Evolutionary conservation across 1,140 invertebrate genomes (phyloP).

Genomic region (Euura saliciscinereae): DNA sequence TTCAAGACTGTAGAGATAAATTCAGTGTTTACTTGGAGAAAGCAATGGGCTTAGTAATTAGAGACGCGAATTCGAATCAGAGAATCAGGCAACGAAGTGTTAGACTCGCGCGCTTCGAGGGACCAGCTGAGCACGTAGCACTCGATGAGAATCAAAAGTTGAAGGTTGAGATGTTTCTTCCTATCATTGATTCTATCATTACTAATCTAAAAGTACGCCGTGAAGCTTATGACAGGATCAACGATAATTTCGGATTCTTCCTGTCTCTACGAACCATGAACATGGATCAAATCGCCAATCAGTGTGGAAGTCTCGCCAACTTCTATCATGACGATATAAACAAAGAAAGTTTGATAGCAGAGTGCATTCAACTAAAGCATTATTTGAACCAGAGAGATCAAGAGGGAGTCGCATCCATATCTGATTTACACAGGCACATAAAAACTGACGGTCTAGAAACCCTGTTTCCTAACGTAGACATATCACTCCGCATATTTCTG

Average conservation of each 20-base stretch:
- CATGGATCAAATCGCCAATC: neutral
- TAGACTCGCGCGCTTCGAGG: neutral
- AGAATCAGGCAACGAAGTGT: slow-evolving; percentile 1
- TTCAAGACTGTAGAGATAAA: slow-evolving; percentile 1
- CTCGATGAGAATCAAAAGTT: neutral
- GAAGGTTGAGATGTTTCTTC: neutral
- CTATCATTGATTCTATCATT: slow-evolving; percentile 3
- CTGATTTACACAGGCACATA: neutral
- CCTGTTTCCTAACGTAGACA: neutral
- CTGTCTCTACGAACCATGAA: neutral
- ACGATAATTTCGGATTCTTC: slow-evolving; percentile 3
- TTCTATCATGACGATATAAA: neutral
- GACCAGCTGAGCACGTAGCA: neutral
- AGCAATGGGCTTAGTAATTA: neutral
- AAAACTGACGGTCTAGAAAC: neutral
- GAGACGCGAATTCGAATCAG: neutral
- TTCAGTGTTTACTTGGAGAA: neutral
- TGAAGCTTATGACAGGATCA: neutral
- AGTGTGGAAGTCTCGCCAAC: neutral
- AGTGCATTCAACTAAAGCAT: neutral
- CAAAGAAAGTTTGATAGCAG: slow-evolving; percentile 1
- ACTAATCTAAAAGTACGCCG: neutral
- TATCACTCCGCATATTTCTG: neutral
- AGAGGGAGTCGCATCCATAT: neutral
- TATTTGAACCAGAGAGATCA: neutral